These are phyloP conservation scores for Charanyca ferruginea DNA, from an alignment of 2,888 invertebrate genomes.

Conservation along the genomic window DNA sequence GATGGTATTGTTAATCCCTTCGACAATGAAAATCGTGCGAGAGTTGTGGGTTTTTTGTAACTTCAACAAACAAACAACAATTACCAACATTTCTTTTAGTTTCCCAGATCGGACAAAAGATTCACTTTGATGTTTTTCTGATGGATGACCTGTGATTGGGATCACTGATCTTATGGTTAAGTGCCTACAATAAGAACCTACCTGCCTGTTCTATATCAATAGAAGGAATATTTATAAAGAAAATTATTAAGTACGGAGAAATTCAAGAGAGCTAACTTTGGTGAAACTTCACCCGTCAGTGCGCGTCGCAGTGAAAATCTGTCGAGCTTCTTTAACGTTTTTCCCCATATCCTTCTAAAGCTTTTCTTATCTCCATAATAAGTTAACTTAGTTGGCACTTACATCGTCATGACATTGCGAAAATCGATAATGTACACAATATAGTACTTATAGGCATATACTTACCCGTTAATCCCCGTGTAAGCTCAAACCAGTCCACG, in stretches of 20 bases:
- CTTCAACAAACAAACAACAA: not conserved
- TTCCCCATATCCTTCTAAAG: conserved; percentile 36
- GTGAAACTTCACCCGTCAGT: not conserved
- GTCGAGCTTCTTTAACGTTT: conserved; percentile 36
- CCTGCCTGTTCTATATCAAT: not conserved
- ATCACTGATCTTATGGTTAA: not conserved
- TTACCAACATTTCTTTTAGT: conserved; percentile 5
- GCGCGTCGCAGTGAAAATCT: conserved; percentile 11
- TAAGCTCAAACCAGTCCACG: conserved; percentile 54
- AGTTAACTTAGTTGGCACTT: conserved; percentile 28
- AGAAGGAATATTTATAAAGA: not conserved
- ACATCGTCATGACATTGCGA: conserved; percentile 26
- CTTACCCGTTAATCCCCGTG: conserved; percentile 53
- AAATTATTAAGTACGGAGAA: conserved; percentile 26
- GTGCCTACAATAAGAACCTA: not conserved
- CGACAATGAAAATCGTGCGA: conserved; percentile 21
- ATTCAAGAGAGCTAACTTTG: conserved; percentile 28
- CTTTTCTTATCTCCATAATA: conserved; percentile 31
- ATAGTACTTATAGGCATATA: conserved; percentile 24
- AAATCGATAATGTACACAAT: conserved; percentile 40
- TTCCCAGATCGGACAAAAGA: conserved; percentile 18
- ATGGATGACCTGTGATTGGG: not conserved
- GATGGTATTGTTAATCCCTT: conserved; percentile 18
- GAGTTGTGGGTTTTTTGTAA: conserved; percentile 9
- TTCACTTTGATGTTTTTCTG: conserved; percentile 18